Base-by-base conservation (phyloP, 2,113 vertebrate genomes). In the Forbesichthys papilliferus region DNA sequence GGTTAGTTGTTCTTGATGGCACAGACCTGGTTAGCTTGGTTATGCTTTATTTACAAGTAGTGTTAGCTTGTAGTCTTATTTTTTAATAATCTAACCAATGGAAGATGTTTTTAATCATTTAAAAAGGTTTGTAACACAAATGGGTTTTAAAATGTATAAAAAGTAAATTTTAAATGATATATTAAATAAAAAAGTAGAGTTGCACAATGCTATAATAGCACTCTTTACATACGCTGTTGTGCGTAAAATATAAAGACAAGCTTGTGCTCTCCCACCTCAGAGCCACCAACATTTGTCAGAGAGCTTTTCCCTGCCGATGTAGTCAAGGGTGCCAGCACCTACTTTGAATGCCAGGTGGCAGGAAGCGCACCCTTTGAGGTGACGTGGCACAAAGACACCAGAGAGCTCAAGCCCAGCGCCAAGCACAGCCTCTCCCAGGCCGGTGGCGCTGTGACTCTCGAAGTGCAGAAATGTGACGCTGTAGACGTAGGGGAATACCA, bases 401-500 rank as follows among this genome's bases (percentile, higher is more conserved):
- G 93, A 68, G 96, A 98, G 76, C 94, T 99, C 57, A 95, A 94
- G 85, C 93, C 93, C 78, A 95, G 95, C 91, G 94, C 94, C 75
- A 99, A 98, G 81, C 96, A 98, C 0, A 78, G 86, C 11, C 84
- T 95, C 65, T 92, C 92, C n/a, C 88, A 92, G 66, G 88, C 86
- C 60, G 93, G 94, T 64, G 93, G 84, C 3, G 72, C 92, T 27
- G 86, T 96, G 85, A 88, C 88, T 59, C 94, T 99, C 13, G 93
- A 93, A 27, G 94, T 98, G 75, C 94, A 93, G 78, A 96, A 87
- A 63, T 97, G 95, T 77, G 96, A 96, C 48, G 53, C 88, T 56
- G 92, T 94, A 1, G 98, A 99, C 80, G 87, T 93, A 63, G 96
- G 95, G n/a, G 96, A 98, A 84, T 99, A 99, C 85, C 95, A 95